Base-by-base conservation (phyloP, 2,113 vertebrate species). In the Brachyhypopomus occidentalis region DNA sequence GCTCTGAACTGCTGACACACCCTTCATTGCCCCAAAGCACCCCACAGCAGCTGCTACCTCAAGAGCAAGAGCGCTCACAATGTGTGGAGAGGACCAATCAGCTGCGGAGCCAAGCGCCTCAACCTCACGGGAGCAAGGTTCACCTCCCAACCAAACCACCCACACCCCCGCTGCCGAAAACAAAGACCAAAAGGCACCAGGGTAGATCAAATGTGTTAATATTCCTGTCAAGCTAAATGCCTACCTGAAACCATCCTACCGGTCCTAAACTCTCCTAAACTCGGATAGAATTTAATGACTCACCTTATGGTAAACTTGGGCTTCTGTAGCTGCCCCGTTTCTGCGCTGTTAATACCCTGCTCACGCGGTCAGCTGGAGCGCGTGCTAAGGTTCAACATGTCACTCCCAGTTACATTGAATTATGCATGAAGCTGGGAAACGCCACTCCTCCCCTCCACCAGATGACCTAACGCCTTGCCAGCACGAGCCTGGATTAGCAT, bases 1-100 rank as follows among this genome's bases (percentile, higher is more conserved):
- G 77, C 83, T 75, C 82, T 83, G 78, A 89, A 84, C 81, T 88
- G 86, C 87, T 90, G 92, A 93, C 93, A 93, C 92, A 88, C 92
- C 93, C 92, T 92, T 87, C 52, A 56, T 70, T 56, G 82, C 85
- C 76, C 36, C 59, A 77, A 70, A 80, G 73, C 80, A 71, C 64
- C 74, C 59, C 76, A 12, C 52, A 76, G 52, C 64, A 85, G 63
- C 83, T 82, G 71, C 74, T 85, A 81, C 78, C 84, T 30, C 36
- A 41, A 59, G 62, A 80, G 72, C 72, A 80, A 67, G 63, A 22
- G 72, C 60, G 25, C 75, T 77, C 81, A 90, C 89, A 92, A 89
- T 86, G 86, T 77, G 63, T 84, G 79, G 79, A 85, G 34, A 77
- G 55, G 72, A 75, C 86, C 86, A 87, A 87, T 87, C 83, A 81